Conservation (phyloP, 2,113 vertebrate genomes). For the Microcebus griseorufus region DNA sequence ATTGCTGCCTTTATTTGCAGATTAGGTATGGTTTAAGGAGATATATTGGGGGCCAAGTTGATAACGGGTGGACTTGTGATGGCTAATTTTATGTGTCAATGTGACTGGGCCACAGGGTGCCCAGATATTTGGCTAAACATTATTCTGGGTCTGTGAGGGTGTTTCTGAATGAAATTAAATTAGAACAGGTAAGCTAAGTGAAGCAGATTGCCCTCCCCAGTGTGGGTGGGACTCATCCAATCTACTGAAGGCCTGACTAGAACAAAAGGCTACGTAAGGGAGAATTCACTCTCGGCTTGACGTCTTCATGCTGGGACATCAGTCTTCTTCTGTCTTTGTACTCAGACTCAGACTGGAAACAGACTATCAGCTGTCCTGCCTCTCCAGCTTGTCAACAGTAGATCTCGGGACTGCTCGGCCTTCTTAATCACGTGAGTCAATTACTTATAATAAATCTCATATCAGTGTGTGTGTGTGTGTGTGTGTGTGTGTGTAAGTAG, state of each 20-base stretch:
- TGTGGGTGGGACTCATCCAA: not conserved
- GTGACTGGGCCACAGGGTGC: not conserved
- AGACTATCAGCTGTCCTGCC: not conserved
- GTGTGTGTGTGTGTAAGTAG: not conserved
- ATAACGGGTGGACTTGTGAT: not conserved
- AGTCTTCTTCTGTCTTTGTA: not conserved
- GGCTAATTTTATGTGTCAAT: not conserved
- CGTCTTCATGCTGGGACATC: not conserved
- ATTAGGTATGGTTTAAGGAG: not conserved
- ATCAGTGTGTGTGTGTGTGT: no score
- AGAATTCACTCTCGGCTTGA: not conserved
- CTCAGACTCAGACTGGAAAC: not conserved
- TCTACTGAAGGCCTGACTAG: not conserved
- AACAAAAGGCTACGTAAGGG: not conserved
- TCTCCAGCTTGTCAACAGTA: not conserved
- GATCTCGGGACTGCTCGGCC: not conserved
- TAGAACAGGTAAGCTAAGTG: not conserved
- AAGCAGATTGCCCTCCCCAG: not conserved
- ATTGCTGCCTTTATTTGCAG: not conserved
- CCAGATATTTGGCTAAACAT: not conserved
- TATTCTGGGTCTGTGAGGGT: not conserved
- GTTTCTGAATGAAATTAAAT: not conserved
- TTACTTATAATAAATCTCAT: not conserved
- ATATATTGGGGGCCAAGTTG: not conserved
- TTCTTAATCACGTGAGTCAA: not conserved